These are phyloP conservation scores for Pipistrellus pipistrellus DNA, from an alignment of 2,797 vertebrate species.

Conservation along the genomic window DNA sequence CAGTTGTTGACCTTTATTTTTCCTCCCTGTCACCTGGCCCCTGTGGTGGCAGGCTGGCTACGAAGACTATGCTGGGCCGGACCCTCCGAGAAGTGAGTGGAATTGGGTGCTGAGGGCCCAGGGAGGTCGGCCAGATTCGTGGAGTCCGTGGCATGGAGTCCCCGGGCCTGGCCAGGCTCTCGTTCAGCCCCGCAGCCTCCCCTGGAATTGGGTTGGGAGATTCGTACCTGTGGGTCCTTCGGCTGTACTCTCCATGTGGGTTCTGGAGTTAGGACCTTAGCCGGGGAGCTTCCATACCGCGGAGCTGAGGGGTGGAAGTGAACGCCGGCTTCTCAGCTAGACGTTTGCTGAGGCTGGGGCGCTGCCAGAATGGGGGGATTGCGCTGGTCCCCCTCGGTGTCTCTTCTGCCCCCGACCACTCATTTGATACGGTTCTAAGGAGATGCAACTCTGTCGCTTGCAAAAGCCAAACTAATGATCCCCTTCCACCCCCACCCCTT, in stretches of 20 bases:
- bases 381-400: not conserved
- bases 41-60: accelerated
- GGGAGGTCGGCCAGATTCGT: not conserved
- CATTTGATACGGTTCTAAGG: not conserved
- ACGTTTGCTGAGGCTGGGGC: not conserved
- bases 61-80: conserved; percentile 89
- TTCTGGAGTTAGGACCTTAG: not conserved
- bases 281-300: not conserved
- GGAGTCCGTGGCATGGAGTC: not conserved
- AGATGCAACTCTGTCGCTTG: not conserved
- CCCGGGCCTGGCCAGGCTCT: not conserved
- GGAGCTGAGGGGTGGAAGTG: not conserved
- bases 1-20: not conserved
- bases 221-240: not conserved
- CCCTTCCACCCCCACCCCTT: no score
- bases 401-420: not conserved
- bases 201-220: not conserved
- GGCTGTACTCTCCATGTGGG: accelerated
- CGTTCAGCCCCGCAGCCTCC: not conserved
- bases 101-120: not conserved
- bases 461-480: not conserved
- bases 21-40: not conserved
- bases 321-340: not conserved
- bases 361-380: not conserved
- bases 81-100: conserved; percentile 93